Evolutionary conservation across 2,888 invertebrate species (phyloP).

Genomic region (Dicycla oo): DNA sequence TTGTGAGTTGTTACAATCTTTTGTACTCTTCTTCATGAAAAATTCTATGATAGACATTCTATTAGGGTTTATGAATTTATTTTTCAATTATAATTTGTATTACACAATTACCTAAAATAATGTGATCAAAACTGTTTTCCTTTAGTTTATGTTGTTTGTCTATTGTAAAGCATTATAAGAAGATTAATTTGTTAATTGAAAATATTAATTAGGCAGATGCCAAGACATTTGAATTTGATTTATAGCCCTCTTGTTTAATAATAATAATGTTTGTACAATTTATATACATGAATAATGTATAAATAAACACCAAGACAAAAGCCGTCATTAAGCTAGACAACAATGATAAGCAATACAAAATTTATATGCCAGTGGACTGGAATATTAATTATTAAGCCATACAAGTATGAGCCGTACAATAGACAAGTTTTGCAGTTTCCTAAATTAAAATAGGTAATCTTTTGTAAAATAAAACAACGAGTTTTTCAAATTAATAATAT

Average conservation of each 20-base stretch:
- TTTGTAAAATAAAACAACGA: not conserved
- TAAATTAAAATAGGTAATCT: not conserved
- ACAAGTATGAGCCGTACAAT: not conserved
- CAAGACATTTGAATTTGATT: not conserved
- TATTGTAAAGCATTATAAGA: not conserved
- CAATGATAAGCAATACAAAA: conserved; percentile 8
- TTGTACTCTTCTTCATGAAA: not conserved
- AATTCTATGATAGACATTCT: not conserved
- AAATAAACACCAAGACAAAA: not conserved
- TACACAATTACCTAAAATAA: not conserved
- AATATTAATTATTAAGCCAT: conserved; percentile 1
- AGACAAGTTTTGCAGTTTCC: not conserved
- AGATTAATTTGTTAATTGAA: too few relatives aligned
- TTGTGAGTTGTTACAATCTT: not conserved
- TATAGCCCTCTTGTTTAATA: not conserved
- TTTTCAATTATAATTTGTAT: not conserved
- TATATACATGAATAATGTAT: not conserved
- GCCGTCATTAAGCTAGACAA: not conserved
- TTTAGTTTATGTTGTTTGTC: not conserved
- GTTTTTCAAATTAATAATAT: not conserved
- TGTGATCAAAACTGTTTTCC: not conserved
- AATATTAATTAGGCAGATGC: too few relatives aligned
- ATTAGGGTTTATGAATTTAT: not conserved
- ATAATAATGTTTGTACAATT: conserved; percentile 6
- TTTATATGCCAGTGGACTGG: not conserved